phyloP scores from a whole-genome alignment of 2,113 vertebrate species.

The Neopipo cinnamomea region DNA sequence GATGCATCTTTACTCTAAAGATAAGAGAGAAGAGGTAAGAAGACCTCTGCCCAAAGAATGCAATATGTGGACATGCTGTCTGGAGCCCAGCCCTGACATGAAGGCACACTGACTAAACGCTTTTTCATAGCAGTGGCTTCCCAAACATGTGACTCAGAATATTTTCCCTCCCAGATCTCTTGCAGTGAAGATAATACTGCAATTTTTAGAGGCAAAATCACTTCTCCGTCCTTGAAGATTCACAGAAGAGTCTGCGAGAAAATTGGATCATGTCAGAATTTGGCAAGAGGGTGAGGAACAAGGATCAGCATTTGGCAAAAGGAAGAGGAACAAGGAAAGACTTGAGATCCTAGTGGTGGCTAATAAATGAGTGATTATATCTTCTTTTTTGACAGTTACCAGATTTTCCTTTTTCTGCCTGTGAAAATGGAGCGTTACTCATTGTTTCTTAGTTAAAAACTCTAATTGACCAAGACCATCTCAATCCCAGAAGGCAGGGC shows the following conservation, averaged over 20 bases:
- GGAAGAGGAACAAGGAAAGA: background rate
- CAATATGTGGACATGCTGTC: rapidly evolving
- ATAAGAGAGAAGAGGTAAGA: background rate
- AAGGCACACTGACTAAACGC: background rate
- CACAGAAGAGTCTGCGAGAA: background rate
- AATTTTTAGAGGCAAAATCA: background rate
- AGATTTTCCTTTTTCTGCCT: constrained; percentile 9
- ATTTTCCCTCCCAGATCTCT: background rate
- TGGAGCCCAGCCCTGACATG: rapidly evolving
- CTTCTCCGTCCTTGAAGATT: background rate
- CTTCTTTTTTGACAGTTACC: background rate
- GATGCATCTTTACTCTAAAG: background rate
- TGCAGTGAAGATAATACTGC: background rate
- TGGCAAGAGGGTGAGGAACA: background rate
- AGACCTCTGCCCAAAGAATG: background rate
- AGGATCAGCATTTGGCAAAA: background rate
- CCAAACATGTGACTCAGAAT: background rate
- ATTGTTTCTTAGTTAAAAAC: constrained; percentile 30
- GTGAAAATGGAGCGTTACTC: background rate
- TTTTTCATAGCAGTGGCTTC: background rate
- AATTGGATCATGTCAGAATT: background rate
- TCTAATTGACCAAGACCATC: background rate
- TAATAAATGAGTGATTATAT: background rate
- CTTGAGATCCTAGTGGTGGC: background rate
- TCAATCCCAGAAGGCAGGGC: constrained; percentile 15